phyloP scores from a whole-genome alignment of 1,140 invertebrate genomes.

The Drosophila tani region DNA sequence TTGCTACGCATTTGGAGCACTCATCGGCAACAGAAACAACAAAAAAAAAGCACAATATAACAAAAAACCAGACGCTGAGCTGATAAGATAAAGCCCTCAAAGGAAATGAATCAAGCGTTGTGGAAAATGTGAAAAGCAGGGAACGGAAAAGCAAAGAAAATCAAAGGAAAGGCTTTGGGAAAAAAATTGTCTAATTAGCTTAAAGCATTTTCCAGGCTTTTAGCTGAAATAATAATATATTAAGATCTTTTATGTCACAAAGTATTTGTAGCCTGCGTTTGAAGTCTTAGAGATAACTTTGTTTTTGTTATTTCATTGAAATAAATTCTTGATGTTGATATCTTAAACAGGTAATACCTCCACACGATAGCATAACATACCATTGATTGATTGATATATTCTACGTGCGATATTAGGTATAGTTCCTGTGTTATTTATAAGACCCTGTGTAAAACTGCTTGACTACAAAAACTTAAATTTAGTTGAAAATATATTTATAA shows the following conservation, averaged over 20 bases:
- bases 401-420: background rate
- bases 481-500: no score
- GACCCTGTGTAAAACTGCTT: background rate
- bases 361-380: background rate
- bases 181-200: background rate
- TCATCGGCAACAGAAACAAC: constrained; percentile 16
- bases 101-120: constrained; percentile 28
- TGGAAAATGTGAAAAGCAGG: constrained; percentile 24
- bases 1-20: constrained; percentile 47
- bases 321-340: constrained; percentile 8
- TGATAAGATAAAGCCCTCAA: constrained; percentile 43
- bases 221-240: background rate
- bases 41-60: constrained; percentile 14
- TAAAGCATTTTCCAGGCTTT: background rate
- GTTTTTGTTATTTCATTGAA: background rate
- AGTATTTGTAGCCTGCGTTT: constrained; percentile 13
- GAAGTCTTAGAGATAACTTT: background rate
- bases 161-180: background rate
- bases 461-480: background rate
- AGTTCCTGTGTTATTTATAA: background rate
- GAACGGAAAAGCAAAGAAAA: constrained; percentile 2
- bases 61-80: constrained; percentile 14
- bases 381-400: background rate
- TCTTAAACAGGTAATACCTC: background rate
- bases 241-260: background rate